A percentile compares a stretch with the other conserved stretches of the same genome.
Evolutionary conservation across 2,888 invertebrate species (phyloP).

Genomic region (Idaea biselata): DNA sequence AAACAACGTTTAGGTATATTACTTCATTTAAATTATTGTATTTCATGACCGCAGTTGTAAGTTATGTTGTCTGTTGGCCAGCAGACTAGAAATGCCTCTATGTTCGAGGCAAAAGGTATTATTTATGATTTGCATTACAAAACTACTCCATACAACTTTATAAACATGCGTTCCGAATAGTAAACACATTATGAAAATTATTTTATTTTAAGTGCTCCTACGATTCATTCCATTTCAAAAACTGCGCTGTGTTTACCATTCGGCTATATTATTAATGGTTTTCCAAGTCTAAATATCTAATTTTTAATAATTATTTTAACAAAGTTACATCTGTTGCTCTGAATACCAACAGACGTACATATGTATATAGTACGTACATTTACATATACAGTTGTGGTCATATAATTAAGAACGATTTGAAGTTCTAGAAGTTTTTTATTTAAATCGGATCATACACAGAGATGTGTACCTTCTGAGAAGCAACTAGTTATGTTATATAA

Average conservation of each 20-base stretch:
- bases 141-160: neutral
- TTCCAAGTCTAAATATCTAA: neutral
- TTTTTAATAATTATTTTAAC: neutral
- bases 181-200: neutral
- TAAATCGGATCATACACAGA: too few species aligned
- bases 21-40: too few species aligned
- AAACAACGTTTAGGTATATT: too few species aligned
- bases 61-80: neutral
- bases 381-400: too few species aligned
- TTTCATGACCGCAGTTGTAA: too few species aligned
- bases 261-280: neutral
- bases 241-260: neutral
- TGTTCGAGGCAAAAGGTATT: neutral
- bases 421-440: too few species aligned
- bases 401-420: too few species aligned
- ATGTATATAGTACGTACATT: neutral
- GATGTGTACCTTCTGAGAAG: too few species aligned
- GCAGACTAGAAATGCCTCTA: neutral
- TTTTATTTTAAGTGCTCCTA: neutral
- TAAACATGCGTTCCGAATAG: neutral
- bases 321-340: neutral
- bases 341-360: neutral
- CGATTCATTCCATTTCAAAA: neutral
- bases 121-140: neutral
- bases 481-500: too few species aligned